Base-by-base conservation (phyloP, 2,113 vertebrate genomes). In the Diphyllodes magnificus region DNA sequence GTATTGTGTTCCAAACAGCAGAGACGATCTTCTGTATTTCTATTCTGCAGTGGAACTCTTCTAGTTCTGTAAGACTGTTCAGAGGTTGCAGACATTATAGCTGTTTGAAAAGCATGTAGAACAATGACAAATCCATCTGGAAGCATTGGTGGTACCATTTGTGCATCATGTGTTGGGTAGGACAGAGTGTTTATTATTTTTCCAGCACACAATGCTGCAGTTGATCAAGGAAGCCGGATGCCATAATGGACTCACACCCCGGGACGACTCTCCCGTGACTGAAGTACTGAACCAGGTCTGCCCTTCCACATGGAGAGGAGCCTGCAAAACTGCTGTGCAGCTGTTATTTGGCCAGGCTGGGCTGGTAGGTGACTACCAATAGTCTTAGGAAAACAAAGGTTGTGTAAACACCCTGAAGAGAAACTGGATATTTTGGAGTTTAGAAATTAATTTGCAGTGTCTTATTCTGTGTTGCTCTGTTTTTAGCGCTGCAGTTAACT, bases 311-410 rank as follows among this genome's bases (percentile, higher is more conserved):
- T 99, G 99, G 99, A 98, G 99, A 93, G 99, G 99, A 60, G 99
- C 99, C 93, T 99, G 99, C 97, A 99, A 99, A 97, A 99, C 99
- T 11, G 99, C 99, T 12, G 99, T 99, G 80, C 99, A 99, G 97
- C 97, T 99, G 70, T 96, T 99, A 14, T 99, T 99, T 87, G 99
- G 99, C 82, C 99, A 99, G 91, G 99, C 99, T 50, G 99, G 99
- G 78, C 98, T 99, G 99, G 99, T 99, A 97, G 99, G 99, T 98
- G 53, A 45, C 50, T 45, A 5, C 12, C 21, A 51, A 11, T 2
- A 77, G 37, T 19, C 40, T 49, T 50, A 42, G 80, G 21, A 25
- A 44, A 65, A 65, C 45, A 37, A 37, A 18, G 4, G 23, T 13
- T 76, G 3, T 21, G 49, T 30, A 17, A 83, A 54, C 45, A 21